Conservation (phyloP, 2,888 invertebrate species). For the Watsonalla cultraria region DNA sequence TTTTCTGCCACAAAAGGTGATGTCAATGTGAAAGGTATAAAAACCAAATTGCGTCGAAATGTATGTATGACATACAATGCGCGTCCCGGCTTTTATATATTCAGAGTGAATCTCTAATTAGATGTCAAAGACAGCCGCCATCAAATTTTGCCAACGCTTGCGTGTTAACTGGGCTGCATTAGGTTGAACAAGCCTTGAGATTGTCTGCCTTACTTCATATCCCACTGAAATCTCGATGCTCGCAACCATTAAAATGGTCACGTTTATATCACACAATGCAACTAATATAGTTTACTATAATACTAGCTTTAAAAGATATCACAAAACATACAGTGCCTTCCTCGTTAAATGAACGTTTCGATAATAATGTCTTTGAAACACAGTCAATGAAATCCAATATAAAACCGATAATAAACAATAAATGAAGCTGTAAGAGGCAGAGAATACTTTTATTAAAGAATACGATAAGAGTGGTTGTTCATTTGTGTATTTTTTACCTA, state of each 20-base stretch:
- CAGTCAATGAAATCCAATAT: no score
- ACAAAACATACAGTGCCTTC: no score
- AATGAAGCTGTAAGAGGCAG: no score
- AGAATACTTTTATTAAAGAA: no score
- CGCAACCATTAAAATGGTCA: neutral
- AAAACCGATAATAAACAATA: no score
- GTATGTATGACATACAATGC: neutral
- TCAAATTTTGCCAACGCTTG: slow-evolving; percentile 1
- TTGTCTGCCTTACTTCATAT: neutral
- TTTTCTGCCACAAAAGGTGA: no score
- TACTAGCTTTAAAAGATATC: no score
- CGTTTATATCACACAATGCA: neutral
- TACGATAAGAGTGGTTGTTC: no score
- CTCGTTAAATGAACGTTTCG: no score
- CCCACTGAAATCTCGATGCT: neutral
- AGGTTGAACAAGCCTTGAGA: slow-evolving; percentile 1
- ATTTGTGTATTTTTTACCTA: no score
- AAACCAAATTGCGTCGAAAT: neutral
- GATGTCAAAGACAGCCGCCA: slow-evolving; percentile 2
- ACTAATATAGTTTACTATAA: neutral
- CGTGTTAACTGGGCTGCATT: slow-evolving; percentile 2
- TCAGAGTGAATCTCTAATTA: neutral
- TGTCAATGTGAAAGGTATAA: no score
- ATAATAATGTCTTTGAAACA: no score
- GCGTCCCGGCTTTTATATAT: neutral